These are phyloP conservation scores for Tenualosa thibaudeaui DNA, from an alignment of 2,797 vertebrate species.

Conservation along the genomic window DNA sequence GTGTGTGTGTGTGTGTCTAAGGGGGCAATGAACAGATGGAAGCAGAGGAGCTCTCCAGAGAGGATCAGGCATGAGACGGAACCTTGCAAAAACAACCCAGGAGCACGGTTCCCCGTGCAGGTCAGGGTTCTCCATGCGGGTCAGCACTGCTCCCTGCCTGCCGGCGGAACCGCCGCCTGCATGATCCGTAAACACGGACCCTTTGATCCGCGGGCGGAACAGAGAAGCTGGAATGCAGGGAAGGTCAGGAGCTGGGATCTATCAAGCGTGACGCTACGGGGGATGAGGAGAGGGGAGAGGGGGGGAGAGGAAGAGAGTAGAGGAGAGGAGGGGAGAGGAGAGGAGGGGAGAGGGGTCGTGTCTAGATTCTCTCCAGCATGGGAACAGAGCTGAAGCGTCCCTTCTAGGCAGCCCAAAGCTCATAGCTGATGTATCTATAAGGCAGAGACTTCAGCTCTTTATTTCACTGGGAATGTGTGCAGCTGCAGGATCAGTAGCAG, in stretches of 20 bases:
- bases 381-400: background rate
- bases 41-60: conserved; percentile 21
- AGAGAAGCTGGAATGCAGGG: background rate
- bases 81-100: conserved; percentile 33
- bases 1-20: background rate
- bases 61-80: background rate
- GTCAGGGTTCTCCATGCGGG: conserved; percentile 20
- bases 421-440: too few species aligned
- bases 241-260: background rate
- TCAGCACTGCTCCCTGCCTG: background rate
- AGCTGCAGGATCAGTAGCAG: too few species aligned
- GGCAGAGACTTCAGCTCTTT: too few species aligned
- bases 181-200: conserved; percentile 42
- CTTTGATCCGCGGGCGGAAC: conserved; percentile 37
- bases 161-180: conserved; percentile 28
- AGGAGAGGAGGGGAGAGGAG: too few species aligned
- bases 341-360: too few species aligned
- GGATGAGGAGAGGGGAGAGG: background rate
- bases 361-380: background rate
- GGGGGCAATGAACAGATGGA: conserved; percentile 7
- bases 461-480: too few species aligned
- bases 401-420: background rate
- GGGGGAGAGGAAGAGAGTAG: too few species aligned
- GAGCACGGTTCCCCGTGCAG: conserved; percentile 28
- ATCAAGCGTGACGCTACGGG: background rate